Evolutionary conservation across 2,888 invertebrate species (phyloP), one percentile per base, ranked within the genome.

Genomic region (Sturmia bella): DNA sequence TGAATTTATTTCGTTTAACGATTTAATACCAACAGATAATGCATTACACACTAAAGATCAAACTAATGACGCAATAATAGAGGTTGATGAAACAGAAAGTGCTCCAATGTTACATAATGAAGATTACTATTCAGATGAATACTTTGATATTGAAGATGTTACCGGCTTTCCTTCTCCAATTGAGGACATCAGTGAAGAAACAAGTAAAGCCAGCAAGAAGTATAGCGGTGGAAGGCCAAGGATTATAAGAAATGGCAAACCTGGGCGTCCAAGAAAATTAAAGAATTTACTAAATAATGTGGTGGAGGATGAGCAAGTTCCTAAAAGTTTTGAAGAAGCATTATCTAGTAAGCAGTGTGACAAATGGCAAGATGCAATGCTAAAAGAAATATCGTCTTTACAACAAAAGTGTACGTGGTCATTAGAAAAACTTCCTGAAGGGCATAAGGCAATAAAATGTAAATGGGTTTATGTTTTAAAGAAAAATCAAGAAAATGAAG

Each of bases 271-370:
- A 21, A 50, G 12, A n/a, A 50, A 21, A 11, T 3, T 9, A 3
- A 45, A 17, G 3, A 7, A 45, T 5, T 11, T 19, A 21, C 13
- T 50, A 15, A 50, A 50, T 50, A 50, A 52, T 52, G 52, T n/a
- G n/a, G n/a, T 52, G 52, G 27, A 54, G 54, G 54, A 54, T n/a
- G 54, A 54, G 1, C 27, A 32, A 32, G 15, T n/a, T 15, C 32
- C 32, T 15, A 32, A 15, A 54, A 54, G 15, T 54, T 54, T 24
- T 19, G 3, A 27, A 6, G n/a, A 32, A 19, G 27, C 54, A 27
- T 54, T 15, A 54, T 32, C 15, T 9, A 32, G 50, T 52, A 4
- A 24, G n/a, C 12, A 19, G 1, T 6, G 24, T 52, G 7, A 13
- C 2, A 52, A 24, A 24, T 52, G 50, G 50, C 21, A 52, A 52